Conservation (phyloP, 2,888 invertebrate species). For the Plagiodera versicolora region DNA sequence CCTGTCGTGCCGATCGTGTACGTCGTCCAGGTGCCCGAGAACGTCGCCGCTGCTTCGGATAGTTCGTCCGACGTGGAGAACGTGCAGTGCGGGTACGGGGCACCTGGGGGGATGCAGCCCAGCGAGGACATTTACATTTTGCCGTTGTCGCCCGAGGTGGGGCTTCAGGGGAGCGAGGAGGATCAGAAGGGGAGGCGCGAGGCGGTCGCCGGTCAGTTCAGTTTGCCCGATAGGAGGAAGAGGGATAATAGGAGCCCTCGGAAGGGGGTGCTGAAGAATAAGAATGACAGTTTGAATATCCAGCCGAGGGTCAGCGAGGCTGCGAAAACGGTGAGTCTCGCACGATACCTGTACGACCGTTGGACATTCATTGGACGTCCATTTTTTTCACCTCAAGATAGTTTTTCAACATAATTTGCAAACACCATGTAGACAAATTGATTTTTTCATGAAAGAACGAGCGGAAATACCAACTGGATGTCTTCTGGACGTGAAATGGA, state of each 20-base stretch:
- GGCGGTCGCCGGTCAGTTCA: constrained; percentile 40
- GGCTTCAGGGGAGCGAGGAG: constrained; percentile 20
- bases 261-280: constrained; percentile 40
- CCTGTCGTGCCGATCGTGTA: constrained; percentile 44
- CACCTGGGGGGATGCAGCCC: constrained; percentile 43
- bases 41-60: constrained; percentile 65
- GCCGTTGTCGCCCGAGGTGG: constrained; percentile 56
- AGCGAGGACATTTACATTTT: constrained; percentile 53
- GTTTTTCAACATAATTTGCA: too few relatives aligned
- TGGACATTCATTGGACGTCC: too few relatives aligned
- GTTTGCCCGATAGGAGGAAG: constrained; percentile 47
- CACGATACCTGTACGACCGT: too few relatives aligned
- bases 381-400: too few relatives aligned
- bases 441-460: too few relatives aligned
- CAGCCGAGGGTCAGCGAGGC: constrained; percentile 24
- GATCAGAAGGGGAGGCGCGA: constrained; percentile 16
- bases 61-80: constrained; percentile 74
- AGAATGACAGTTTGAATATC: constrained; percentile 40
- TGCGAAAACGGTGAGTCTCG: constrained; percentile 44
- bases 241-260: constrained; percentile 42
- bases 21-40: constrained; percentile 53
- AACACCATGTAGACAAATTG: too few relatives aligned
- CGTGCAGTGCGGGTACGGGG: constrained; percentile 42
- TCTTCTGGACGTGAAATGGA: too few relatives aligned
- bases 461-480: too few relatives aligned